Base-by-base conservation (phyloP, 2,888 invertebrate species). In the Leptothorax acervorum region DNA sequence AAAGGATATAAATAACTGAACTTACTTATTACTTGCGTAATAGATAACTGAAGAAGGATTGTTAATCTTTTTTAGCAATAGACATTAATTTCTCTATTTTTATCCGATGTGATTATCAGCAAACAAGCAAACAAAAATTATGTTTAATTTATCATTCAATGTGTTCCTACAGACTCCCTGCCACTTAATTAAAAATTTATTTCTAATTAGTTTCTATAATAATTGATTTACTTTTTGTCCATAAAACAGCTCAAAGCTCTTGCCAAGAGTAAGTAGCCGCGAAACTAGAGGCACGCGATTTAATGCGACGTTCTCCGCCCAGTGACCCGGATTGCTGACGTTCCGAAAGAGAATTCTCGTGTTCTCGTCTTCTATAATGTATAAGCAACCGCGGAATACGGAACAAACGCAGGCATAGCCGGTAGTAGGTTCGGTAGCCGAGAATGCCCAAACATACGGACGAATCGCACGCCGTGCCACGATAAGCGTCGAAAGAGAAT, bases 211-310 rank as follows among this genome's bases (percentile, higher is more conserved):
- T 35, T 35, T 35, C 35, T 35, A 35, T 55, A 66, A 78, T 57
- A 71, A 71, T 71, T 71, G 23, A 60, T 60, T 15, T 31, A n/a
- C 12, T 18, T n/a, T 68, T 71, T 57, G 4, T 23, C 15, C 12
- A 23, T n/a, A 5, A 48, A 45, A 18, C 51, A 3, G 8, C 23
- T 70, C 0, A 45, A 42, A 15, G 35, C 11, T 70, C 18, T 79
- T n/a, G 28, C 15, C 28, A 31, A 23, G 8, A 62, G 6, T 60
- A 81, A 82, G 63, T 62, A 75, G 28, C 57, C 62, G 51, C 68
- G 75, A 81, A 83, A 83, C 57, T 76, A 73, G 63, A 66, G 53
- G 51, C 66, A 68, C 35, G 42, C 57, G 66, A 83, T 83, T 82
- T 82, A 82, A 86, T 57, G 70, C 83, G 55, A 65, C 39, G n/a